Percentiles rank a stretch among this genome's conserved stretches.
Conservation (phyloP, 2,113 vertebrate genomes). For the Tragelaphus strepsiceros region DNA sequence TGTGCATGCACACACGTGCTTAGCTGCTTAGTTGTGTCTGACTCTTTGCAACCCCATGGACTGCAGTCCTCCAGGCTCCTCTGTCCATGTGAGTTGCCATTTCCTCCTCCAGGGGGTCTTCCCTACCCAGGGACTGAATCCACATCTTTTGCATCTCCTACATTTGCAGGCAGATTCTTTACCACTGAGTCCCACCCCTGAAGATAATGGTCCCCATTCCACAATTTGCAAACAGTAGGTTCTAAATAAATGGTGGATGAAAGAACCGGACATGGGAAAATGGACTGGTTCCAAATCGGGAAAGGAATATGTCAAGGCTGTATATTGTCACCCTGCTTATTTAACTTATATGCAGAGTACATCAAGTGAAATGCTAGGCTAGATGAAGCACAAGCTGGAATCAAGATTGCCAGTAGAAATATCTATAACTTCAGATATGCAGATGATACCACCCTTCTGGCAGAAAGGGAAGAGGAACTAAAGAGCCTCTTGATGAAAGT, state of each 20-base stretch:
- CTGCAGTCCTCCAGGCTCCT: background rate
- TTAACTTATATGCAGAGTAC: background rate
- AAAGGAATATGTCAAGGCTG: background rate
- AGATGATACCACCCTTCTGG: background rate
- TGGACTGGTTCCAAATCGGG: accelerated
- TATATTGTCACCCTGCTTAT: background rate
- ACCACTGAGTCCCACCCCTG: background rate
- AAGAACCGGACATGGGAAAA: background rate
- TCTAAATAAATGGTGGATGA: background rate
- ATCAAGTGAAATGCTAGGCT: background rate
- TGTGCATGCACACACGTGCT: background rate
- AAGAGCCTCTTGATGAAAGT: background rate
- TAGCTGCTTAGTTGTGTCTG: background rate
- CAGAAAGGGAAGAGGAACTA: background rate
- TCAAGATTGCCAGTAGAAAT: background rate
- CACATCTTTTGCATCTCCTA: background rate
- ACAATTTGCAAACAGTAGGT: background rate
- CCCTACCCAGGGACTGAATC: background rate
- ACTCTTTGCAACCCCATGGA: background rate
- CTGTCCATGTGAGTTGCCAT: background rate
- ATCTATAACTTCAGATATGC: background rate
- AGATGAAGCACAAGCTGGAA: background rate
- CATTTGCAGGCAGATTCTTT: background rate
- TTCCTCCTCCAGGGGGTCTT: background rate
- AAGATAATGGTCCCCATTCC: conserved; percentile 48